These are phyloP conservation scores for Romanogobio albipinnatus DNA, from an alignment of 2,113 vertebrate genomes.

Conservation along the genomic window DNA sequence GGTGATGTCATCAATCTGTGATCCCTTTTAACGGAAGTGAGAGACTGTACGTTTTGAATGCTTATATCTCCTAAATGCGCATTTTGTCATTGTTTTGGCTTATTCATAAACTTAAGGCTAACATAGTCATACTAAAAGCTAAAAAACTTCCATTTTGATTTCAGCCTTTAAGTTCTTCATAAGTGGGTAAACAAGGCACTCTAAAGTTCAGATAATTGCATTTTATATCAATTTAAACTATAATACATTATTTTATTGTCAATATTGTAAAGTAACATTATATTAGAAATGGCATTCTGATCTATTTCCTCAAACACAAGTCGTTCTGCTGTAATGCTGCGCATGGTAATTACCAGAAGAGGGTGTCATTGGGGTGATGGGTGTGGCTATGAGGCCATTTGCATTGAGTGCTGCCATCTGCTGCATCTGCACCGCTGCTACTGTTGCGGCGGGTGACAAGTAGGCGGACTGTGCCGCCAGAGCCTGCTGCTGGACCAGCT, in stretches of 20 bases:
- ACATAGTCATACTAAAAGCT: too few relatives aligned
- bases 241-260: background rate
- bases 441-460: slow-evolving; percentile 90
- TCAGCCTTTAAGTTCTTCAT: background rate
- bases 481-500: slow-evolving; percentile 95
- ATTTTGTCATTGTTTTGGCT: too few relatives aligned
- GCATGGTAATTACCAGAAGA: slow-evolving; percentile 83
- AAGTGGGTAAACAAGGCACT: background rate
- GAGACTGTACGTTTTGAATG: too few relatives aligned
- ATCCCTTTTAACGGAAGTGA: too few relatives aligned
- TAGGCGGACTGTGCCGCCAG: slow-evolving; percentile 91
- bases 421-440: slow-evolving; percentile 92
- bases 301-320: background rate
- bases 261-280: background rate
- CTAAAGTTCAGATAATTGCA: background rate
- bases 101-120: too few relatives aligned
- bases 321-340: background rate
- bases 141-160: too few relatives aligned
- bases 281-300: background rate
- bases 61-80: too few relatives aligned
- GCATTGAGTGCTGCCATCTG: slow-evolving; percentile 91
- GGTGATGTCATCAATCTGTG: too few relatives aligned
- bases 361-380: slow-evolving; percentile 67
- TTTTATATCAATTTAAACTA: background rate
- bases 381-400: slow-evolving; percentile 80